phyloP scores from a whole-genome alignment of 2,888 invertebrate species.

The Tachina lurida region DNA sequence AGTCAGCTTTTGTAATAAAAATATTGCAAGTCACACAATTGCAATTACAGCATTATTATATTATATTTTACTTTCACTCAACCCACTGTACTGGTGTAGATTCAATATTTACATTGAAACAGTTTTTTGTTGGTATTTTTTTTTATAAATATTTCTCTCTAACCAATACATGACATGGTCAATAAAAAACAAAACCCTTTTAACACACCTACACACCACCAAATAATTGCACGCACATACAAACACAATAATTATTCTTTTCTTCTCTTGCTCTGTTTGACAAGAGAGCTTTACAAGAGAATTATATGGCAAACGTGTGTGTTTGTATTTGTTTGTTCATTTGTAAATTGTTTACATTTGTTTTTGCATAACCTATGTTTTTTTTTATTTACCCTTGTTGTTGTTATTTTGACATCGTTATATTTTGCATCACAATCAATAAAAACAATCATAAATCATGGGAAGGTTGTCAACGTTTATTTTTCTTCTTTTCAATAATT shows the following conservation, averaged over 20 bases:
- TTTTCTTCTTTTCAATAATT: slow-evolving; percentile 16
- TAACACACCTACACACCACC: not conserved
- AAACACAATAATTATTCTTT: slow-evolving; percentile 16
- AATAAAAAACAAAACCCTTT: not conserved
- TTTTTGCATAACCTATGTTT: slow-evolving; percentile 45
- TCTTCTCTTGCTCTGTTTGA: not conserved
- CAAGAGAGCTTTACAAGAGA: slow-evolving; percentile 2
- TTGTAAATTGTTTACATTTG: slow-evolving; percentile 66
- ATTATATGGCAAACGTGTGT: not conserved
- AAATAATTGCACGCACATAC: slow-evolving; percentile 25
- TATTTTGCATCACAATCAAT: slow-evolving; percentile 71
- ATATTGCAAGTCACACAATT: too few species aligned
- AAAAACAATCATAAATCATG: slow-evolving; percentile 72
- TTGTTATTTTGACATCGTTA: slow-evolving; percentile 59
- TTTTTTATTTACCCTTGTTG: slow-evolving; percentile 26
- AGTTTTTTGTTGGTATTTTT: not conserved
- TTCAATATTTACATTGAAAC: not conserved
- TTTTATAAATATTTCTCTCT: slow-evolving; percentile 12
- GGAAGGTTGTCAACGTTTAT: slow-evolving; percentile 56
- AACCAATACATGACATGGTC: slow-evolving; percentile 10
- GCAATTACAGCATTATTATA: too few species aligned
- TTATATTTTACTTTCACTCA: not conserved
- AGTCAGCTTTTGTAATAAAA: too few species aligned
- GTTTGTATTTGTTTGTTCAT: slow-evolving; percentile 55
- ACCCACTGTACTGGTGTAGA: not conserved